A percentile compares a stretch with the other conserved stretches of the same genome.
phyloP scores from a whole-genome alignment of 2,888 invertebrate species.

The Perithous albicinctus region DNA sequence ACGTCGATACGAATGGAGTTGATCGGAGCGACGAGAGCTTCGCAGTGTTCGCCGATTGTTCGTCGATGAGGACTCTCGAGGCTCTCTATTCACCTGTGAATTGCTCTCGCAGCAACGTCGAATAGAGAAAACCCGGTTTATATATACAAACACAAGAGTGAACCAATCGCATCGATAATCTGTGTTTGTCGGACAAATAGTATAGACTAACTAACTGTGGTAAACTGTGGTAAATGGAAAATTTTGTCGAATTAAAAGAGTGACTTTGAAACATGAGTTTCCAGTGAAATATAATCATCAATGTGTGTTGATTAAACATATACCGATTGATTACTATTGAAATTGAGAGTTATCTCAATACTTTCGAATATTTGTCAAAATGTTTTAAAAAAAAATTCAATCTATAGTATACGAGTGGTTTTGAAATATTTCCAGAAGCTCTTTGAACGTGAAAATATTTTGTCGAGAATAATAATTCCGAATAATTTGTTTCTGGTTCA shows the following conservation, averaged over 20 bases:
- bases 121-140: no score
- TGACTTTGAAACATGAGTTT: background rate
- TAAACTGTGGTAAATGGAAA: no score
- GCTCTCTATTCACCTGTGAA: background rate
- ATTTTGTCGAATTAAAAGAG: background rate
- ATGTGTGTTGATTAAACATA: background rate
- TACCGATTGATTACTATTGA: background rate
- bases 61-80: constrained; percentile 5
- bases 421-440: background rate
- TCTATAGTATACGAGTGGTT: background rate
- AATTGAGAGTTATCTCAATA: no score
- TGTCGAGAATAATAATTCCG: background rate
- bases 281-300: background rate
- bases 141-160: background rate
- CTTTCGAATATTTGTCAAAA: no score
- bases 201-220: background rate
- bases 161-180: background rate
- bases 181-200: background rate
- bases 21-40: background rate
- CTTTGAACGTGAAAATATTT: background rate
- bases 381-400: no score
- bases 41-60: background rate
- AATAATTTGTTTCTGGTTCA: no score
- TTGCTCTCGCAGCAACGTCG: background rate
- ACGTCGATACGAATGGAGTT: constrained; percentile 19